Conservation (phyloP, 1,140 invertebrate genomes). For the Nasonia giraulti region DNA sequence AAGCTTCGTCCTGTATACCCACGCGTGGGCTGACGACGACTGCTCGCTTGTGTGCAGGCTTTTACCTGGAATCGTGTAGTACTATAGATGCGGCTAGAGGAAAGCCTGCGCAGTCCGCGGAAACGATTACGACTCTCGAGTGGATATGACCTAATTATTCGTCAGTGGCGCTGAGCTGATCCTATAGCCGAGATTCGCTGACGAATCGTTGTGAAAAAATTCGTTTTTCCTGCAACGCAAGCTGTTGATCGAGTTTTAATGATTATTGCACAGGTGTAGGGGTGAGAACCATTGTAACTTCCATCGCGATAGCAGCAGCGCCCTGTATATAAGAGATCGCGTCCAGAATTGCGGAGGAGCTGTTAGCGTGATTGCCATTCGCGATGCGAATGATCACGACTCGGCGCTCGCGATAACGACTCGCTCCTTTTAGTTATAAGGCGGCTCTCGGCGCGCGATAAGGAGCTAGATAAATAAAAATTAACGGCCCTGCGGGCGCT, state of each 20-base stretch:
- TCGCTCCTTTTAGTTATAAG: not conserved
- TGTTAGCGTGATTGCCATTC: conserved; percentile 3
- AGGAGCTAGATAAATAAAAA: conserved; percentile 12
- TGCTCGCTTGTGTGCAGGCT: too few relatives aligned
- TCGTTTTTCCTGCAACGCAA: too few relatives aligned
- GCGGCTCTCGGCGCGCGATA: not conserved
- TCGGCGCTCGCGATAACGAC: too few relatives aligned
- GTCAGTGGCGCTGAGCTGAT: not conserved
- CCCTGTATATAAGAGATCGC: not conserved
- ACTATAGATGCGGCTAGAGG: not conserved
- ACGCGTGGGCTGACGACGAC: too few relatives aligned
- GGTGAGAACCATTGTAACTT: too few relatives aligned
- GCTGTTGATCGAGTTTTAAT: too few relatives aligned
- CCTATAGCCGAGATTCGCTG: too few relatives aligned
- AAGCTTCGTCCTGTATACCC: too few relatives aligned
- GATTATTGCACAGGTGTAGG: too few relatives aligned
- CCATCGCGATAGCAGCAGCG: too few relatives aligned
- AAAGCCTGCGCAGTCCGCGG: not conserved
- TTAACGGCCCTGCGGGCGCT: not conserved
- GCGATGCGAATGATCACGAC: not conserved
- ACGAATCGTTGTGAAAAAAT: too few relatives aligned
- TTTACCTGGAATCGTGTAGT: not conserved
- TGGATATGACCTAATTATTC: not conserved
- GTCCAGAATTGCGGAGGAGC: not conserved
- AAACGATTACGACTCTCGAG: not conserved